Percentiles rank a stretch among this genome's conserved stretches.
Evolutionary conservation across 2,797 vertebrate species (phyloP).

Genomic region (Hirundo rustica): DNA sequence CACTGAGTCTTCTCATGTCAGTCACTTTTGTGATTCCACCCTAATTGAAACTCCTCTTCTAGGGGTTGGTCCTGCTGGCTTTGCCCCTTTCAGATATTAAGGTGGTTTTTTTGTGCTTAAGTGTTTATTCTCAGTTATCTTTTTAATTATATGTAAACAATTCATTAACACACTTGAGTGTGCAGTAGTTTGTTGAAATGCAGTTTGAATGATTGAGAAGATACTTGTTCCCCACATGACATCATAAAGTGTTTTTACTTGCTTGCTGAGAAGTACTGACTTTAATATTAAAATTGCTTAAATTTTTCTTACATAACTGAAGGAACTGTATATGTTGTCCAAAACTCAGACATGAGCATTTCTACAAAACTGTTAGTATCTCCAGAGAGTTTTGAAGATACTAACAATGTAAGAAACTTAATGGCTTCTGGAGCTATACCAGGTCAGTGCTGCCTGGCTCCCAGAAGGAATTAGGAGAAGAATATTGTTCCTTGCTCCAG

Average conservation of each 20-base stretch:
- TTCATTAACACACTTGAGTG: not conserved
- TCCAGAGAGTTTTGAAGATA: not conserved
- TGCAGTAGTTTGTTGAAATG: not conserved
- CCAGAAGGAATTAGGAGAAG: not conserved
- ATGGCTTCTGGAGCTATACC: not conserved
- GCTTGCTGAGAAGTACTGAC: not conserved
- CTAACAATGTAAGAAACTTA: not conserved
- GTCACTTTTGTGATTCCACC: not conserved
- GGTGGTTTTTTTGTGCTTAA: not conserved
- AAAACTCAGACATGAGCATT: not conserved
- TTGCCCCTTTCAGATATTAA: not conserved
- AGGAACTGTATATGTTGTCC: not conserved
- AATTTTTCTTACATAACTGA: not conserved
- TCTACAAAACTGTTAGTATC: not conserved
- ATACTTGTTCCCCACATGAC: not conserved
- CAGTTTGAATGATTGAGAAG: not conserved
- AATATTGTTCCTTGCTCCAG: not conserved
- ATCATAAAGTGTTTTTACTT: not conserved
- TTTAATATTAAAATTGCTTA: not conserved
- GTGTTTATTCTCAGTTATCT: not conserved
- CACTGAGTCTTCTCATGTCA: not conserved
- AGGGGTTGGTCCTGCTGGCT: not conserved
- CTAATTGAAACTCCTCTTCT: not conserved
- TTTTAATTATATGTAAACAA: not conserved
- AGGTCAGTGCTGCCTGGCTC: not conserved